Evolutionary conservation across 2,888 invertebrate genomes (phyloP).

Genomic region (Calliscelio sp.): DNA sequence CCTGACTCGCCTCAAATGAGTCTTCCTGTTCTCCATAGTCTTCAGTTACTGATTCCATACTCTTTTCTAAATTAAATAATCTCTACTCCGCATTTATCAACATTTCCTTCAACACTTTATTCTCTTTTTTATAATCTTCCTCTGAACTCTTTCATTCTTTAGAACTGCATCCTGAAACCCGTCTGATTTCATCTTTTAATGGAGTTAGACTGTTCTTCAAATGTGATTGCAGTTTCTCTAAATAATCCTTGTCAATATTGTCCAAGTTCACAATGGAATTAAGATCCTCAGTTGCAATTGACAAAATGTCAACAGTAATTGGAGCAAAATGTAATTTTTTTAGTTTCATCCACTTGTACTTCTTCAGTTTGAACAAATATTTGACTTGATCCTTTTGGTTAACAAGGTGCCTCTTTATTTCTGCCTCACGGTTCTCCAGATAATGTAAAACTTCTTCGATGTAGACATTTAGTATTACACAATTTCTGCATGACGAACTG

Average conservation of each 20-base stretch:
- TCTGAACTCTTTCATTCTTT: no score
- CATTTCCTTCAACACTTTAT: conserved; percentile 87
- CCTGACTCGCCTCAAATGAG: conserved; percentile 79
- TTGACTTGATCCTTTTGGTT: conserved; percentile 85
- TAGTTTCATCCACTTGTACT: no score
- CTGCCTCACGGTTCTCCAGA: conserved; percentile 92
- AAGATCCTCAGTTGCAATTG: no score
- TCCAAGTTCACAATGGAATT: conserved; percentile 90
- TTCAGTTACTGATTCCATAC: conserved; percentile 87
- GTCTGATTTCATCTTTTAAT: conserved; percentile 90
- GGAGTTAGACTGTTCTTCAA: conserved; percentile 90
- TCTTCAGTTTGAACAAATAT: no score
- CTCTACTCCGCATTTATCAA: conserved; percentile 87
- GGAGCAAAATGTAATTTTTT: no score
- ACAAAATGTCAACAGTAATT: no score
- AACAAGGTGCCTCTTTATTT: conserved; percentile 91
- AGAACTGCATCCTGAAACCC: conserved; percentile 85
- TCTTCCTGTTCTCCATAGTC: conserved; percentile 86
- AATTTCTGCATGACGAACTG: conserved; percentile 88
- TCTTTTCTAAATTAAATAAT: conserved; percentile 85
- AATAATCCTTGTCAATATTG: conserved; percentile 87
- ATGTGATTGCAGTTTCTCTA: conserved; percentile 89
- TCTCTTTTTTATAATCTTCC: conserved; percentile 83
- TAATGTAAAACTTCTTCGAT: conserved; percentile 91
- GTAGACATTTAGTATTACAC: conserved; percentile 89